A percentile compares a stretch with the other conserved stretches of the same genome.
Conservation (phyloP, 2,113 vertebrate species). For the Paedocypris sp. region DNA sequence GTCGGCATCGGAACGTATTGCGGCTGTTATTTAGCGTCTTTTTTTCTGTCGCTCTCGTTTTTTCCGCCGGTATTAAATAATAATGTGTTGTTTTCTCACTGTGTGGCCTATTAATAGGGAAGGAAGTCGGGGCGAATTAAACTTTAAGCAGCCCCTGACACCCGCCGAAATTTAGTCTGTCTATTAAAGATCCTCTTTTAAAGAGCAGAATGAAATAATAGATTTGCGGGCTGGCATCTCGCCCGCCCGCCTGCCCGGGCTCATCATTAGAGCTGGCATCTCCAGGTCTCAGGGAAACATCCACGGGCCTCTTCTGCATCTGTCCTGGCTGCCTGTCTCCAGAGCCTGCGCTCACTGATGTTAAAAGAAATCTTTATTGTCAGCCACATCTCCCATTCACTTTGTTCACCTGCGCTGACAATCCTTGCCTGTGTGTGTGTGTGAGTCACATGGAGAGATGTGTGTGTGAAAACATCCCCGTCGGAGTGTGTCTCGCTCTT, state of each 20-base stretch:
- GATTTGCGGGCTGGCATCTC: conserved; percentile 54
- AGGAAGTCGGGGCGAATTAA: conserved; percentile 48
- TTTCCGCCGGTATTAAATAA: conserved; percentile 55
- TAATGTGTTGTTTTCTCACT: conserved; percentile 55
- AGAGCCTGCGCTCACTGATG: conserved; percentile 81
- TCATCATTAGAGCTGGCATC: conserved; percentile 66
- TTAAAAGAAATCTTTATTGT: conserved; percentile 98
- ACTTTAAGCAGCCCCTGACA: conserved; percentile 56
- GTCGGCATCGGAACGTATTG: conserved; percentile 10
- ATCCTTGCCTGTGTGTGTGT: conserved; percentile 53
- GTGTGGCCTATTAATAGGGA: conserved; percentile 44
- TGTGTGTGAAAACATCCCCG: conserved; percentile 39
- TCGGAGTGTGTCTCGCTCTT: conserved; percentile 46
- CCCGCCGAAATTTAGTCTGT: conserved; percentile 49
- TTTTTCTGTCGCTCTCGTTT: background rate
- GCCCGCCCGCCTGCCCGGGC: conserved; percentile 39
- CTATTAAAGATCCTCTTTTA: conserved; percentile 56
- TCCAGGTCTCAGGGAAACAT: conserved; percentile 59
- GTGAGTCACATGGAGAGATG: conserved; percentile 45
- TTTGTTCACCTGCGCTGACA: conserved; percentile 95
- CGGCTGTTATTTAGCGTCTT: conserved; percentile 15
- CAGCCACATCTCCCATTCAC: conserved; percentile 92
- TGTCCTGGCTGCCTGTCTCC: conserved; percentile 83
- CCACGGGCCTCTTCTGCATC: conserved; percentile 69
- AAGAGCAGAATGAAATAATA: conserved; percentile 53